These are phyloP conservation scores for Cephus nigrinus DNA, from an alignment of 2,888 invertebrate genomes.

Conservation along the genomic window DNA sequence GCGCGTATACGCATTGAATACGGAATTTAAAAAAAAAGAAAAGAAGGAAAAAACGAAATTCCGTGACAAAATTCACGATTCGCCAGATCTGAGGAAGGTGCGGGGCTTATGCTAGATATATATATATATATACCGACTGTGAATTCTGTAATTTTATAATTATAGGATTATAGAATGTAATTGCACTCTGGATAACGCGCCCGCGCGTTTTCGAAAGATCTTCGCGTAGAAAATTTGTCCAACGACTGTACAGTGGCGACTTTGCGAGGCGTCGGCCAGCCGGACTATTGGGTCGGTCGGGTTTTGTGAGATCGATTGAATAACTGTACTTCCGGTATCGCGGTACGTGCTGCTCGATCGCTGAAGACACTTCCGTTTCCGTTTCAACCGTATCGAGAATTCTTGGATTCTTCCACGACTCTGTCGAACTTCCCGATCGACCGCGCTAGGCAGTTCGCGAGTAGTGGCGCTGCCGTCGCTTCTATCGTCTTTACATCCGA, in stretches of 20 bases:
- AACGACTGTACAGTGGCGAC: not conserved
- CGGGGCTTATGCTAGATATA: not conserved
- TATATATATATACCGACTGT: not conserved
- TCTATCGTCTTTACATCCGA: not conserved
- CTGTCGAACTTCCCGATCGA: not conserved
- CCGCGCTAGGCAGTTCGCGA: not conserved
- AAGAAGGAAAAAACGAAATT: not conserved
- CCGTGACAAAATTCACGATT: not conserved
- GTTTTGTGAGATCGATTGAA: not conserved
- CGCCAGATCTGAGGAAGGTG: not conserved
- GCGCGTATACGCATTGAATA: not conserved
- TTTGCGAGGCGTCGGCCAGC: not conserved
- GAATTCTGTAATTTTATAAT: constrained; percentile 7
- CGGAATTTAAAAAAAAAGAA: not conserved
- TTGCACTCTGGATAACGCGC: not conserved
- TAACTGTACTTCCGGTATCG: not conserved
- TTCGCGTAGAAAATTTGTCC: no score
- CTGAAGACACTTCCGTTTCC: not conserved
- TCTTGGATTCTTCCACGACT: not conserved
- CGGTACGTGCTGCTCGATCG: not conserved
- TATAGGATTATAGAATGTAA: constrained; percentile 3
- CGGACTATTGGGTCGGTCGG: not conserved
- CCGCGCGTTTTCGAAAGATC: not conserved
- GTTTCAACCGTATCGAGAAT: not conserved
- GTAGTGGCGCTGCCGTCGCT: not conserved